These are phyloP conservation scores for Xenus cinereus DNA, from an alignment of 2,113 vertebrate species.

Conservation along the genomic window DNA sequence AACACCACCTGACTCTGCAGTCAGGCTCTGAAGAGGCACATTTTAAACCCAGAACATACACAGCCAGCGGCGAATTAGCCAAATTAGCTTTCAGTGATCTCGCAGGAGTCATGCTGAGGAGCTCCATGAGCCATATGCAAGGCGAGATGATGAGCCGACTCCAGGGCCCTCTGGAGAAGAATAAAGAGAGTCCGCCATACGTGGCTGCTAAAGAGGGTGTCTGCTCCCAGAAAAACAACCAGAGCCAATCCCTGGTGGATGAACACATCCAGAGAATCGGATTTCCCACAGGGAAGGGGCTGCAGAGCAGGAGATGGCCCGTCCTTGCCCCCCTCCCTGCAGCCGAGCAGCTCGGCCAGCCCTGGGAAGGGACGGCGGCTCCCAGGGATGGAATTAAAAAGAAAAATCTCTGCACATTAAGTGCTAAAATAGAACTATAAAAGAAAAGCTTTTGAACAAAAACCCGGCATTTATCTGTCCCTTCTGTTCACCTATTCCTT, in stretches of 20 bases:
- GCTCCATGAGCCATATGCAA: neutral
- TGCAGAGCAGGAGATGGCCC: neutral
- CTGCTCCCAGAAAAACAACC: neutral
- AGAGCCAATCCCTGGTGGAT: accelerated
- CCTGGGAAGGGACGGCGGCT: neutral
- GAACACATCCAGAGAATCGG: neutral
- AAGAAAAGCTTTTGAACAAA: conserved; percentile 8
- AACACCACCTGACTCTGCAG: neutral
- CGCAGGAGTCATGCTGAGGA: neutral
- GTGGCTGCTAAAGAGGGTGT: neutral
- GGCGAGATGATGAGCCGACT: neutral
- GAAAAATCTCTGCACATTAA: neutral
- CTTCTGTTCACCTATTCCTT: conserved; percentile 19
- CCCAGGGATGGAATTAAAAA: neutral
- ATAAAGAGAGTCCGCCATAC: neutral
- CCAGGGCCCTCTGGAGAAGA: neutral
- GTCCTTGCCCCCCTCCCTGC: accelerated
- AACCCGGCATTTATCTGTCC: neutral
- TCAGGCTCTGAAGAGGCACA: neutral
- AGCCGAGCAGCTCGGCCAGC: neutral
- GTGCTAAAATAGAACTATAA: neutral
- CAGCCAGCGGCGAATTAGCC: neutral
- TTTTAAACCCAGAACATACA: neutral
- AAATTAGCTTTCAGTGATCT: neutral
- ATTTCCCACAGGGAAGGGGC: neutral